Percentiles rank a stretch among this genome's conserved stretches.
These are phyloP conservation scores for Astyanax mexicanus DNA, from an alignment of 2,797 vertebrate species.

Conservation along the genomic window DNA sequence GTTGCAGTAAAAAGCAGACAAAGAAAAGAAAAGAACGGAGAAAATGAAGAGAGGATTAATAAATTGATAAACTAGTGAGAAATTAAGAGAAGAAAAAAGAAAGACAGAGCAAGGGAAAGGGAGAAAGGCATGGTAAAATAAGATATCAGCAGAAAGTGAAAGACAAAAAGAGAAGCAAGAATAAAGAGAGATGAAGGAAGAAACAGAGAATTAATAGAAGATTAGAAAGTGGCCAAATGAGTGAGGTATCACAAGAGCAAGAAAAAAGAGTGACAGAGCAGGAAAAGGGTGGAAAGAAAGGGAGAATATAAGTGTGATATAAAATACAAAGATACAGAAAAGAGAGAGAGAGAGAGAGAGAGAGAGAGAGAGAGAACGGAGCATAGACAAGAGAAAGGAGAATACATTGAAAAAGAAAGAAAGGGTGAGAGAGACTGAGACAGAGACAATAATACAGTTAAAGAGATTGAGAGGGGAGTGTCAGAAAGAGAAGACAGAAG, in stretches of 20 bases:
- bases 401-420: too few species aligned
- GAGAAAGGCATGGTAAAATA: too few species aligned
- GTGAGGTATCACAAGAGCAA: too few species aligned
- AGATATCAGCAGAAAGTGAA: too few species aligned
- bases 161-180: too few species aligned
- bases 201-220: conserved; percentile 10
- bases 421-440: too few species aligned
- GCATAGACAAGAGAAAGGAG: not conserved
- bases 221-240: too few species aligned
- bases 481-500: too few species aligned
- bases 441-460: too few species aligned
- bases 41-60: not conserved
- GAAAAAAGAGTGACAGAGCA: not conserved
- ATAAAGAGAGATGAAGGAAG: not conserved
- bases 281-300: not conserved
- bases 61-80: not conserved
- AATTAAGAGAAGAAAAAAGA: not conserved
- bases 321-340: not conserved
- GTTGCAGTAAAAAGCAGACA: not conserved
- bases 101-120: not conserved
- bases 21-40: conserved; percentile 1
- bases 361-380: not conserved
- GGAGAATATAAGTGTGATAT: too few species aligned
- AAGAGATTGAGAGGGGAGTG: too few species aligned
- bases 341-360: not conserved